Base-by-base conservation (phyloP, 1,140 invertebrate genomes). In the Micrasema longulum region DNA sequence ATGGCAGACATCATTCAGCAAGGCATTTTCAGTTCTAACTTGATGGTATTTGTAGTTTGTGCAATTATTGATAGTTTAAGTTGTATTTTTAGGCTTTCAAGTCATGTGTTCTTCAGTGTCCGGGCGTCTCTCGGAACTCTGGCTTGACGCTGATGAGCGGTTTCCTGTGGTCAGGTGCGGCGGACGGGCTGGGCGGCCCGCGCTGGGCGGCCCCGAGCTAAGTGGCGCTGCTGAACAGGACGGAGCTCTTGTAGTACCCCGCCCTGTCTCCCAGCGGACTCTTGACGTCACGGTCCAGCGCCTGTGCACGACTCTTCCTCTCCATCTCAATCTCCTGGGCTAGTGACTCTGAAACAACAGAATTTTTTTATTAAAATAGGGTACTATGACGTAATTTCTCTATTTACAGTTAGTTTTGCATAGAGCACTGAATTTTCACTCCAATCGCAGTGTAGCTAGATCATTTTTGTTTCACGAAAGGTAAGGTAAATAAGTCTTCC, bases 311-410 rank as follows among this genome's bases (percentile, higher is more conserved):
- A 38, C 90, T 88, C 82, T 95, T 94, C 82, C 93, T 88, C 79
- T 95, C 93, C 87, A 93, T 88, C 83, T 94, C 92, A 76, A 94
- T 87, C 82, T 95, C 93, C 80, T 94, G 92, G 52, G 91, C 92
- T 77, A 95, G 84, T 47, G 92, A 92, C 86, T 95, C 93, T 94
- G 87, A 75, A 75, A 79, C 77, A 80, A 83, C n/a, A n/a, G n/a
- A n/a, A n/a, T n/a, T n/a, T n/a, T n/a, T n/a, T n/a, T n/a, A n/a
- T n/a, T n/a, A n/a, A n/a, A n/a, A n/a, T n/a, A n/a, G n/a, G n/a
- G n/a, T n/a, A n/a, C n/a, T n/a, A n/a, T n/a, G n/a, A n/a, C n/a
- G n/a, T n/a, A n/a, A n/a, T n/a, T n/a, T n/a, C n/a, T n/a, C n/a
- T n/a, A n/a, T n/a, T n/a, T n/a, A n/a, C n/a, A n/a, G n/a, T n/a